Evolutionary conservation across 2,113 vertebrate species (phyloP), one percentile per base, ranked within the genome.

Genomic region (Opisthocomus hoazin): DNA sequence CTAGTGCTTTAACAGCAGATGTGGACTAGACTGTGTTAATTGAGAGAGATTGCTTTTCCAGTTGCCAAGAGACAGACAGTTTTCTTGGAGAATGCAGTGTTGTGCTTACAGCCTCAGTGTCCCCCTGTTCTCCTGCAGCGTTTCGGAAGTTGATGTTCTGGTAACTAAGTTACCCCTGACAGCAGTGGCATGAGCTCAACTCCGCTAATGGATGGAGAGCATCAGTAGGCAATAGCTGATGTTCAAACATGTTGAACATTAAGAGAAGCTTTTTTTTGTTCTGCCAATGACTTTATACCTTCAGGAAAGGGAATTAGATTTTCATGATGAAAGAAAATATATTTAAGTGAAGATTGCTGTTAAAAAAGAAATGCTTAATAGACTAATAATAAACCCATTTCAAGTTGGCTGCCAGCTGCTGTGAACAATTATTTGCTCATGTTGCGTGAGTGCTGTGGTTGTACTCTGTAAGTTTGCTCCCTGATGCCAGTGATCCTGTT

Each of bases 31-130:
- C 93, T 68, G 61, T 63, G 60, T 96, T 97, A 95, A 98, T 96
- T 97, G 95, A 97, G 94, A 96, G 96, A 87, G 89, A 96, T 85
- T 98, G 97, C 98, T 97, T 78, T 97, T 74, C 88, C 85, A 79
- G 98, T 98, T 98, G 97, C 98, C 97, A 97, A 97, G 97, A 92
- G 96, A 98, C 97, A 45, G 93, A 9, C 23, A 86, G 94, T 96
- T 97, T 96, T 97, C 95, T 95, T 88, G 3, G 21, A 96, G 95
- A 96, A 96, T 95, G 88, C 89, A 84, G 93, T 30, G 95, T 66
- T 97, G 91, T 95, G 81, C 77, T 95, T 36, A 21, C 63, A 78
- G 96, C 77, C 93, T 89, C 80, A 84, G 94, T 83, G 94, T 95
- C 83, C 89, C 92, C 87, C 85, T 83, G 51, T 84, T 96, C 90